phyloP scores from a whole-genome alignment of 2,888 invertebrate species.

The Dromius quadrimaculatus region DNA sequence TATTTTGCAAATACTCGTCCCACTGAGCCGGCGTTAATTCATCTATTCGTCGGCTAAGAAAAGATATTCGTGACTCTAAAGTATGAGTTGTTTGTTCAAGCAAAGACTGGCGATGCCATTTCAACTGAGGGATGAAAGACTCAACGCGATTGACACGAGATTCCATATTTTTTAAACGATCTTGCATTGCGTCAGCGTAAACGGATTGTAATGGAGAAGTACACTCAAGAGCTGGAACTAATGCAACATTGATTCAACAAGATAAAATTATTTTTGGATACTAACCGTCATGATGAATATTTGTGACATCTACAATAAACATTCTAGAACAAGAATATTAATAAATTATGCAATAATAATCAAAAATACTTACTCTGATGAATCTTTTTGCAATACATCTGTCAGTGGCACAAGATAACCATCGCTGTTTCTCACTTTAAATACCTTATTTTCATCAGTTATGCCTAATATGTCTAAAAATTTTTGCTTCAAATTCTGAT shows the following conservation, averaged over 20 bases:
- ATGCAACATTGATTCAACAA: constrained; percentile 31
- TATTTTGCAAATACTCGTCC: constrained; percentile 57
- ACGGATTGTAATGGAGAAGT: constrained; percentile 63
- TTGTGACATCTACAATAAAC: constrained; percentile 66
- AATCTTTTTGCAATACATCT: constrained; percentile 63
- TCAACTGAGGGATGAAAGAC: constrained; percentile 65
- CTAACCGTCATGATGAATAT: constrained; percentile 67
- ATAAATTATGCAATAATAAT: constrained; percentile 20
- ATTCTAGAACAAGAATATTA: constrained; percentile 60
- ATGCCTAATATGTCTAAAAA: constrained; percentile 61
- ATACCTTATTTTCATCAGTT: constrained; percentile 63
- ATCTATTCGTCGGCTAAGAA: constrained; percentile 67
- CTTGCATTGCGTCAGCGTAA: constrained; percentile 67
- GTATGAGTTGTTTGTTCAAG: constrained; percentile 67
- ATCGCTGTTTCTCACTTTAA: constrained; percentile 67
- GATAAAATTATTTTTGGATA: constrained; percentile 42
- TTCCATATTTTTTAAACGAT: constrained; percentile 66
- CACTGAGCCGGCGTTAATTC: constrained; percentile 67
- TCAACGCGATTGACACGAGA: constrained; percentile 65
- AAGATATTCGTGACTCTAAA: constrained; percentile 65
- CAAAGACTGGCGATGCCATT: constrained; percentile 65
- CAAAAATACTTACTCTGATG: constrained; percentile 58
- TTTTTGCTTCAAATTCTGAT: constrained; percentile 60
- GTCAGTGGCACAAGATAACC: constrained; percentile 66
- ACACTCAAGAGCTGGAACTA: constrained; percentile 60